Evolutionary conservation across 2,797 vertebrate genomes (phyloP).

Genomic region (Smutsia gigantea): DNA sequence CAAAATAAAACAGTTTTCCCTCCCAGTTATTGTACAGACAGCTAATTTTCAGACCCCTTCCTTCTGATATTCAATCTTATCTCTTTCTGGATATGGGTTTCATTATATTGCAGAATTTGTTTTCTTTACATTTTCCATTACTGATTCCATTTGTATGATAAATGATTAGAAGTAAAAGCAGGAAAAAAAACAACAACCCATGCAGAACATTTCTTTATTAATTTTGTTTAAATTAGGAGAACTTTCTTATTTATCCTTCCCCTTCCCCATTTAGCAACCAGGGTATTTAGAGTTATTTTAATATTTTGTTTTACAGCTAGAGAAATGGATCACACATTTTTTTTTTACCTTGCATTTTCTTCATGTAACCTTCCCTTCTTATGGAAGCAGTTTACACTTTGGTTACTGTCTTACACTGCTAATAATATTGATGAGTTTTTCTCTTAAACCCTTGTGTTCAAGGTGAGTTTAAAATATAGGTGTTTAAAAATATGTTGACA

Average conservation of each 20-base stretch:
- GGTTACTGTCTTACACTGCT: background rate
- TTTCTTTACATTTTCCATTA: conserved; percentile 90
- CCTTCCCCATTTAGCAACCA: conserved; percentile 69
- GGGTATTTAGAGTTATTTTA: conserved; percentile 71
- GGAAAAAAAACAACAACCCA: conserved; percentile 83
- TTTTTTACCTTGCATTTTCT: conserved; percentile 12
- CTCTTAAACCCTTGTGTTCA: background rate
- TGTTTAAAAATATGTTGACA: conserved; percentile 35
- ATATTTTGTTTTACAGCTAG: conserved; percentile 27
- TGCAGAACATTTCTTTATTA: conserved; percentile 89
- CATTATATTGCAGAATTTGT: conserved; percentile 89
- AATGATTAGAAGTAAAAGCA: conserved; percentile 88
- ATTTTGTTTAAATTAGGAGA: conserved; percentile 88
- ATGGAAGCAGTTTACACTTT: background rate
- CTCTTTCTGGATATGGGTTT: conserved; percentile 87
- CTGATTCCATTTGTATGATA: conserved; percentile 91
- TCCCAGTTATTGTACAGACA: conserved; percentile 91
- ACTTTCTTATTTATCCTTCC: conserved; percentile 80
- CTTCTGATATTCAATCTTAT: conserved; percentile 91
- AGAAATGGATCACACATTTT: background rate
- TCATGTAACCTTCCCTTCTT: background rate
- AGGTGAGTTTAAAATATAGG: background rate
- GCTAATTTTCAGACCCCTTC: conserved; percentile 90
- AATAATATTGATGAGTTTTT: background rate
- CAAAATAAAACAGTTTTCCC: conserved; percentile 91